phyloP scores from a whole-genome alignment of 2,888 invertebrate genomes.

The Euzophera pinguis region DNA sequence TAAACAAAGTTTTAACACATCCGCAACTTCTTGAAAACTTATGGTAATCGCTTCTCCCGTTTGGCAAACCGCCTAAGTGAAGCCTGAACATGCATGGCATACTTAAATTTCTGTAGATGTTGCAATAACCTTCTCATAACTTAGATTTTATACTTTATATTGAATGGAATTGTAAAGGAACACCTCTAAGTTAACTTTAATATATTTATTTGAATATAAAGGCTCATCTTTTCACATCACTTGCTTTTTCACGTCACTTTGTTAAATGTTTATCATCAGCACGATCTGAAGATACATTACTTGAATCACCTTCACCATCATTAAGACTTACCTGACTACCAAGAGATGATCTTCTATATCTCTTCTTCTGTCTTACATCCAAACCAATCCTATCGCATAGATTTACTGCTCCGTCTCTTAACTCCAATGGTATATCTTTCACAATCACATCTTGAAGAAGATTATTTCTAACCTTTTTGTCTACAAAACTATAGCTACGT shows the following conservation, averaged over 20 bases:
- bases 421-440: constrained; percentile 51
- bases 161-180: too few species aligned
- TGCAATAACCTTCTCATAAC: not conserved
- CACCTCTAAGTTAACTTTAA: not conserved
- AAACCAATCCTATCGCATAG: constrained; percentile 47
- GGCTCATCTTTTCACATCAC: not conserved
- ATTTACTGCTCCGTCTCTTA: constrained; percentile 45
- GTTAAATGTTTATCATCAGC: not conserved
- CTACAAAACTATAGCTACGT: constrained; percentile 21
- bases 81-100: not conserved
- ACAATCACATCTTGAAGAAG: constrained; percentile 55
- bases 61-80: constrained; percentile 1
- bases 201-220: not conserved
- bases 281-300: not conserved
- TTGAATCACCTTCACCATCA: constrained; percentile 12
- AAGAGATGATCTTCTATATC: constrained; percentile 39
- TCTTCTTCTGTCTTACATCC: constrained; percentile 42
- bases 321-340: constrained; percentile 33
- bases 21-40: not conserved
- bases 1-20: not conserved
- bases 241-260: too few species aligned
- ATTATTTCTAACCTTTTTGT: constrained; percentile 38
- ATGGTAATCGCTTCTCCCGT: not conserved
- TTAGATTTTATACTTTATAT: not conserved
- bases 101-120: not conserved